Evolutionary conservation across 2,888 invertebrate species (phyloP), one percentile per base, ranked within the genome.

Genomic region (Polietes domitor): DNA sequence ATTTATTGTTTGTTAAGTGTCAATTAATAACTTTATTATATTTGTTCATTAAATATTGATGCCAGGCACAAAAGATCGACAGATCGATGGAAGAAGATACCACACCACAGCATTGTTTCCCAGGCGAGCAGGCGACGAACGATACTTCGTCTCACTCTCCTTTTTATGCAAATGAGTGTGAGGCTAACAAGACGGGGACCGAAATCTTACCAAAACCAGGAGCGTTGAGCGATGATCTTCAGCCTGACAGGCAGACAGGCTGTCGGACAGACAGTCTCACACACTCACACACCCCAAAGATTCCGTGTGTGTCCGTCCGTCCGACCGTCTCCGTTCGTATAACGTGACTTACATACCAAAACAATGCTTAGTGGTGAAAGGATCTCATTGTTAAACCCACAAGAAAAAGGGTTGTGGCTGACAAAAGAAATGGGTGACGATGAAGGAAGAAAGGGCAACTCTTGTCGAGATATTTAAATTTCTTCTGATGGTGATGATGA

Each of bases 261-360:
- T 50, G 61, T 28, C 41, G 41, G 28, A 32, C 19, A 12, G n/a
- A n/a, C 28, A 61, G n/a, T 28, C 0, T 4, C 61, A 58, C 58
- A 61, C 61, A 61, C 55, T 7, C 26, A 58, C 26, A 15, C 15
- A 58, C 58, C 58, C 58, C 58, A 21, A 19, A 17, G 21, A 17
- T 12, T 7, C 21, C 4, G 55, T 21, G 55, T 24, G 1, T 55
- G 55, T 7, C 12, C 24, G 55, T 55, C 19, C 12, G 55, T 24
- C 55, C 7, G 24, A 12, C 24, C 55, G 10, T 21, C 21, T 55
- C 47, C n/a, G 32, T 32, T 7, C 37, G 6, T 80, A 47, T 72
- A 80, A 75, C 84, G 84, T 84, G 84, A 84, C 84, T 84, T 84
- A 81, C 84, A 84, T 84, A 84, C 81, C 81, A 84, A 84, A 78